Base-by-base conservation (phyloP, 2,797 vertebrate species). In the Gymnothorax reevesii region DNA sequence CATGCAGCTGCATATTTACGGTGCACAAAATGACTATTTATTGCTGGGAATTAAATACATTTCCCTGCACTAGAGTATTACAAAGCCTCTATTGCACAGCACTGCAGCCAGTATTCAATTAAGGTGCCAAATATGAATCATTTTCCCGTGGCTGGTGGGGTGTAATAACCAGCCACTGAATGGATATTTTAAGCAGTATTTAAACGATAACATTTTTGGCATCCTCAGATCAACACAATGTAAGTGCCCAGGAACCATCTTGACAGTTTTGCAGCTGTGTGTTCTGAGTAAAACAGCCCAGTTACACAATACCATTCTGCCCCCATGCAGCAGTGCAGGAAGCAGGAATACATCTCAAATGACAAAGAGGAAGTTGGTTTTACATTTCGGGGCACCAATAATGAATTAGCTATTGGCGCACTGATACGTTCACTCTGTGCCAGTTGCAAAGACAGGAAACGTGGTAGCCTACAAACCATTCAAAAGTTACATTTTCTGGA, bases 321-420 rank as follows among this genome's bases (percentile, higher is more conserved):
- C n/a, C n/a, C n/a, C n/a, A 10, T 10, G 15, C 33, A 13, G 73
- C 73, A 52, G 49, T 2, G n/a, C 75, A 79, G 49, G 75, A 79
- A 79, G 75, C 75, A 52, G 49, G 49, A 2, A 20, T 54, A 20
- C 54, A 20, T 54, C 75, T 79, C 75, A 79, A n/a, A 20, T 79
- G 75, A 79, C 75, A 52, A 79, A 52, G 49, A 79, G 49, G 75
- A 79, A 12, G 75, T n/a, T 79, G 75, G 75, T 79, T 52, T 79
- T 9, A 55, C 17, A 54, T 79, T 79, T 54, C 33, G n/a, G 75
- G 7, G 2, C 49, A n/a, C 17, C 49, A 12, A 22, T 79, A 79
- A 42, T 42, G 1, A 42, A 42, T 42, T 42, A 42, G 49, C 75
- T 79, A n/a, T 3, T 15, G 5, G 73, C 33, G 4, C 25, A 75